phyloP scores from a whole-genome alignment of 2,797 vertebrate species.

The Anguilla anguilla region DNA sequence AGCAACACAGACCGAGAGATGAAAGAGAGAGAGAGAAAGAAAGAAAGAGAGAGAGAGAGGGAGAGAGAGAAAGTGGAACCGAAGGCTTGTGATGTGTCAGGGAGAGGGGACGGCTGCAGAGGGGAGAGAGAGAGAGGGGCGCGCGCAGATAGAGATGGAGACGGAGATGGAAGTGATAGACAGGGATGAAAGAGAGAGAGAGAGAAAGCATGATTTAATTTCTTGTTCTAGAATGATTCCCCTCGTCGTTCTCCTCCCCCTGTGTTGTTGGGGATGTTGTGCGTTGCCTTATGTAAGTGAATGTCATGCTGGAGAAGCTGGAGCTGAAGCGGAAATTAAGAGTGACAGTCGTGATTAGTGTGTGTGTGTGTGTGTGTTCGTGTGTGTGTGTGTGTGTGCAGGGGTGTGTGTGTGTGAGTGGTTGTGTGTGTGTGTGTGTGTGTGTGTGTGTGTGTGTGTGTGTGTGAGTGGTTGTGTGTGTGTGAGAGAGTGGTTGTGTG shows the following conservation, averaged over 20 bases:
- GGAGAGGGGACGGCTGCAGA: neutral
- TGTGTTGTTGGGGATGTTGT: neutral
- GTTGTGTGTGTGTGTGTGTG: neutral
- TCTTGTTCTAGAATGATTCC: neutral
- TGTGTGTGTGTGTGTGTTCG: neutral
- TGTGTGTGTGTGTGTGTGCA: neutral
- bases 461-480: too few relatives aligned
- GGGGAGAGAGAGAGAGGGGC: constrained; percentile 33
- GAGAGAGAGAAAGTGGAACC: constrained; percentile 30
- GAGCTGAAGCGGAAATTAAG: neutral
- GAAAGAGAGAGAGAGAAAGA: constrained; percentile 32
- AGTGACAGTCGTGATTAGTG: neutral
- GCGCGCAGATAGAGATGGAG: neutral
- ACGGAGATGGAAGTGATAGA: neutral
- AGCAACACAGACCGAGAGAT: too few relatives aligned
- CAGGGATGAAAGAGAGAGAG: neutral
- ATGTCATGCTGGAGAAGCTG: neutral
- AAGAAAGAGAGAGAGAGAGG: constrained; percentile 39
- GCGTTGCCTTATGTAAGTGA: neutral
- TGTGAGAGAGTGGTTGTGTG: too few relatives aligned
- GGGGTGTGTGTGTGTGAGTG: neutral
- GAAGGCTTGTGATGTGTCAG: neutral
- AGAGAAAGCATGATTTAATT: neutral
- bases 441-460: too few relatives aligned
- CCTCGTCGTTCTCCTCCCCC: neutral